A percentile compares a stretch with the other conserved stretches of the same genome.
Evolutionary conservation across 2,797 vertebrate genomes (phyloP).

Genomic region (Prunella strophiata): DNA sequence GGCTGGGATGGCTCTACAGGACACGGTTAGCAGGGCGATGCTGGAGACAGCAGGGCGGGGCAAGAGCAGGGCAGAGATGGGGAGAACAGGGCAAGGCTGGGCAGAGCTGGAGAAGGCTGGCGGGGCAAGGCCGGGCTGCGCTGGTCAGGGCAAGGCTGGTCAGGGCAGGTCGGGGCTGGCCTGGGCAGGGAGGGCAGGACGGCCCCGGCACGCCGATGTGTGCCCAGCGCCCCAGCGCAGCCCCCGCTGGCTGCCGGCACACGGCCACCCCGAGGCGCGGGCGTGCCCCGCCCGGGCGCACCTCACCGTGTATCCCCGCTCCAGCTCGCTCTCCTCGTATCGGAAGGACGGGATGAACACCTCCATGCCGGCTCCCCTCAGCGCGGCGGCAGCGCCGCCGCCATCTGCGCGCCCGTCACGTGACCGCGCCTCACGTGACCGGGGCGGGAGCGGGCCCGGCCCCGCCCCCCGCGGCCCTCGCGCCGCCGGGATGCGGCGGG

Average conservation of each 20-base stretch:
- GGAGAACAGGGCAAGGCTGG: not conserved
- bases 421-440: rapidly evolving
- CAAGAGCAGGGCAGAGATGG: not conserved
- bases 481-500: not conserved
- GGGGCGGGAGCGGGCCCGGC: rapidly evolving
- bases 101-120: not conserved
- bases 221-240: not conserved
- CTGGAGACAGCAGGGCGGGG: not conserved
- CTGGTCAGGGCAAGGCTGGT: not conserved
- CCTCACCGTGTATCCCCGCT: constrained; percentile 95
- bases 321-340: constrained; percentile 88
- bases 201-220: not conserved
- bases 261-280: not conserved
- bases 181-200: not conserved
- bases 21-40: not conserved
- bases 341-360: constrained; percentile 94
- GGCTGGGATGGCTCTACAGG: not conserved
- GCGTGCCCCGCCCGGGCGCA: not conserved
- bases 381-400: not conserved
- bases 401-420: not conserved
- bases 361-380: constrained; percentile 58
- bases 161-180: too few relatives aligned
- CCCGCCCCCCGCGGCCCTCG: too few relatives aligned
- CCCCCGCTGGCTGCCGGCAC: too few relatives aligned
- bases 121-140: too few relatives aligned